Base-by-base conservation (phyloP, 2,888 invertebrate species). In the Lithophane leautieri region DNA sequence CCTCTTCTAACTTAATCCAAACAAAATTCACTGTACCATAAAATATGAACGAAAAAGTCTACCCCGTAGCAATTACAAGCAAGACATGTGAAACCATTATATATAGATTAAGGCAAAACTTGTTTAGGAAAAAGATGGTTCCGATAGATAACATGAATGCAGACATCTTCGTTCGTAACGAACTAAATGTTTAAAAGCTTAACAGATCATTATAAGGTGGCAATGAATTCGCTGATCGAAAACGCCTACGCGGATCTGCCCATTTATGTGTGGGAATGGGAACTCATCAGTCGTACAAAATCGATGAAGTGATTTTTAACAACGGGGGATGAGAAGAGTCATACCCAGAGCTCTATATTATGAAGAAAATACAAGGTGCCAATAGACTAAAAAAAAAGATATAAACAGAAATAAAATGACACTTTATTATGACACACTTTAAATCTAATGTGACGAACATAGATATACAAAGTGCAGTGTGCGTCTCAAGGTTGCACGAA, bases 61-160 rank as follows among this genome's bases (percentile, higher is more conserved):
- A 92, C 92, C 91, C 93, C 89, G 89, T 86, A 88, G 93, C 95
- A 96, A 96, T 96, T 95, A 96, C 94, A 90, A 88, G 80, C 91
- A 90, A 93, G 93, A 95, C 94, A 96, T 95, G 95, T 95, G 95
- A 95, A 95, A 94, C 94, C 94, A 96, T 96, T 96, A 96, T 95
- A 95, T 93, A 96, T 94, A 95, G 95, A 96, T 96, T 96, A 96
- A 88, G 91, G 91, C 73, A 76, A 84, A 89, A 81, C 78, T 83
- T 86, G 89, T 91, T 93, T 94, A 94, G 94, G 93, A 93, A 86
- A 92, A 93, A 93, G 94, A 95, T 95, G 89, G 90, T 92, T 92
- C 92, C 85, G 75, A 84, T 56, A 92, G 95, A 95, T 95, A 95
- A 91, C 86, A 73, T 44, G 50, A 50, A 78, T 76, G 70, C 77